Percentiles rank a stretch among this genome's conserved stretches.
phyloP scores from a whole-genome alignment of 2,113 vertebrate species.

The Pterocles burchelli region DNA sequence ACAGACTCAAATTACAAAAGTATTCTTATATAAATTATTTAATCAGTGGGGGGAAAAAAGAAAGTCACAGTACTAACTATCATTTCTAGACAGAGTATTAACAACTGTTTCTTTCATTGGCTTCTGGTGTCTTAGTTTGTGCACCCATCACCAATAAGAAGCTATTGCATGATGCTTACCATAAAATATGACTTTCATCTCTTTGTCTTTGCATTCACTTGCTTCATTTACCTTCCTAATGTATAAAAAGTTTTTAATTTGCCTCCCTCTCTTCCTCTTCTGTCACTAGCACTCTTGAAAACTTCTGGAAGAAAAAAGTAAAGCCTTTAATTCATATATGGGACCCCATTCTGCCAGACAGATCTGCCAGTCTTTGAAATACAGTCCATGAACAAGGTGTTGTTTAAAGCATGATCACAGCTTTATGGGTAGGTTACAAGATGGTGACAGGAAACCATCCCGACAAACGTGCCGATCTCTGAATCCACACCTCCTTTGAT shows the following conservation, averaged over 20 bases:
- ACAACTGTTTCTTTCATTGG: constrained; percentile 69
- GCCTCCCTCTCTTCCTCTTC: constrained; percentile 46
- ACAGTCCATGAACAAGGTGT: constrained; percentile 31
- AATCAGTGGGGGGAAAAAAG: constrained; percentile 58
- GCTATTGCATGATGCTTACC: constrained; percentile 62
- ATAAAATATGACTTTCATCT: constrained; percentile 74
- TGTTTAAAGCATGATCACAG: constrained; percentile 42
- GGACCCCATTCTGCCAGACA: constrained; percentile 65
- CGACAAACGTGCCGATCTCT: not conserved
- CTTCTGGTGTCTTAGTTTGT: constrained; percentile 64
- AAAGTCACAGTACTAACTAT: constrained; percentile 70
- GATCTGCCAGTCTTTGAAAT: constrained; percentile 63
- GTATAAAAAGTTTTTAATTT: constrained; percentile 69
- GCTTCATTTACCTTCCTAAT: constrained; percentile 67
- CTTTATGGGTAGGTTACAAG: constrained; percentile 29
- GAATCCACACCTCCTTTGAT: not conserved
- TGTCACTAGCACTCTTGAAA: constrained; percentile 61
- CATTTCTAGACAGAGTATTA: constrained; percentile 69
- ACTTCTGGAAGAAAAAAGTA: constrained; percentile 64
- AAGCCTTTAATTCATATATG: constrained; percentile 67
- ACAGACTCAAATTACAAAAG: constrained; percentile 69
- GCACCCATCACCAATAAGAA: constrained; percentile 65
- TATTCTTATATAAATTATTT: constrained; percentile 73
- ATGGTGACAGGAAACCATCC: not conserved
- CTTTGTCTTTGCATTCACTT: constrained; percentile 69